Conservation (phyloP, 2,113 vertebrate genomes). For the Hypocryptadius cinnamomeus region DNA sequence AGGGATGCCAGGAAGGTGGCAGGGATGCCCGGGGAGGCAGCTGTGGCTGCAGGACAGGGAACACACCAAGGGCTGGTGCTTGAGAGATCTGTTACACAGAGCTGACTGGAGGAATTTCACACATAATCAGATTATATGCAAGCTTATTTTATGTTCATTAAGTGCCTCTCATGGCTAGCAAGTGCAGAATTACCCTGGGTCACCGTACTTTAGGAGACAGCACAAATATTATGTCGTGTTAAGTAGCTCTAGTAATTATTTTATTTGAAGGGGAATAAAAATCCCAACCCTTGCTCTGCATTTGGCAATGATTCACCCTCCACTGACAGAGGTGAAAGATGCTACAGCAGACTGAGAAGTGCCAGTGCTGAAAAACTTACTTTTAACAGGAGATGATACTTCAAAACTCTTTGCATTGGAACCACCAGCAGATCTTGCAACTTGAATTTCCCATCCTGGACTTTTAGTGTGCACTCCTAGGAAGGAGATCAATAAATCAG, state of each 20-base stretch:
- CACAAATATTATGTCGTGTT: neutral
- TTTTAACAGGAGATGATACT: slow-evolving; percentile 95
- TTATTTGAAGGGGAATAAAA: neutral
- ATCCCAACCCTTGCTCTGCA: neutral
- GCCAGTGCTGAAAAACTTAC: slow-evolving; percentile 57
- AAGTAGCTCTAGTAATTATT: slow-evolving; percentile 11
- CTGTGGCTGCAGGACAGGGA: neutral
- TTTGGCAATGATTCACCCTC: neutral
- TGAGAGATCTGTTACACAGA: neutral
- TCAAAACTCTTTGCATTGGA: slow-evolving; percentile 96
- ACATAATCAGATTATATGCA: slow-evolving; percentile 56
- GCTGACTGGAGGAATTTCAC: slow-evolving; percentile 24
- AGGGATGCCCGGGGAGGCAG: neutral
- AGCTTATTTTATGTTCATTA: slow-evolving; percentile 55
- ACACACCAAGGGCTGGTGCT: neutral
- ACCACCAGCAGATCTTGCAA: slow-evolving; percentile 95
- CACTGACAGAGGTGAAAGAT: neutral
- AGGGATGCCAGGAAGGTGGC: neutral
- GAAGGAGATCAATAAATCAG: neutral
- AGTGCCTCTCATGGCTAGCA: slow-evolving; percentile 15
- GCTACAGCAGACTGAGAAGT: neutral
- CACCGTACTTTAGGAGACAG: neutral
- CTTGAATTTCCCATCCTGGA: slow-evolving; percentile 96
- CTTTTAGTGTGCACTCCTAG: slow-evolving; percentile 93
- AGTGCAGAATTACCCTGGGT: slow-evolving; percentile 35